Conservation (phyloP, 2,113 vertebrate species). For the Aegithalos caudatus region DNA sequence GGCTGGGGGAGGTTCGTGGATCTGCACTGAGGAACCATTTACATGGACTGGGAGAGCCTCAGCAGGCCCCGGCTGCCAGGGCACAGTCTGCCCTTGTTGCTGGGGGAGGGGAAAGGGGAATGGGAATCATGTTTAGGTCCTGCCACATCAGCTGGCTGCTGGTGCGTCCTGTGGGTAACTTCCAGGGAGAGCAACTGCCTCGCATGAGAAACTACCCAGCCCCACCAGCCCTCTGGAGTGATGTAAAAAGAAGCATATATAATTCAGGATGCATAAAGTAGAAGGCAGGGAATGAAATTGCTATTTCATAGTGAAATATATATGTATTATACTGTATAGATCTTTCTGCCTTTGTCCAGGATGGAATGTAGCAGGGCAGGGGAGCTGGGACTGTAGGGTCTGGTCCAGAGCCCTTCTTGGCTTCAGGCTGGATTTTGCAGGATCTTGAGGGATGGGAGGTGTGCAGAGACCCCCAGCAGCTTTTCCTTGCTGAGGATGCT, state of each 20-base stretch:
- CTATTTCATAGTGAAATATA: constrained; percentile 72
- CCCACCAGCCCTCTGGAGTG: background rate
- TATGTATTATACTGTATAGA: constrained; percentile 49
- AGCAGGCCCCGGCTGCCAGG: background rate
- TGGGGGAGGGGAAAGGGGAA: background rate
- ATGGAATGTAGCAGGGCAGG: background rate
- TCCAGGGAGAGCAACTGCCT: background rate
- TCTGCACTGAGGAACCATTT: background rate
- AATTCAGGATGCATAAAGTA: background rate
- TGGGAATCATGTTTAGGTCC: background rate
- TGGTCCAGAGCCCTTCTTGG: background rate
- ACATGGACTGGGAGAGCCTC: background rate
- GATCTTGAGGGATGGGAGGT: background rate
- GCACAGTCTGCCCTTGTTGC: background rate
- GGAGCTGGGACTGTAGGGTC: background rate
- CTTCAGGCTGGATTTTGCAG: background rate
- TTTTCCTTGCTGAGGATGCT: background rate
- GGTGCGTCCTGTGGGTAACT: background rate
- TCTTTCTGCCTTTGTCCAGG: constrained; percentile 23
- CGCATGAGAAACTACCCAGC: background rate
- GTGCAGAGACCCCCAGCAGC: background rate
- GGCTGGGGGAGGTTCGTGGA: background rate
- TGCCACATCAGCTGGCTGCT: background rate
- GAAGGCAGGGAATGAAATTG: constrained; percentile 57
- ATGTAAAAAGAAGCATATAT: background rate